Percentiles rank a stretch among this genome's conserved stretches.
Conservation (phyloP, 2,797 vertebrate genomes). For the Galagoides demidoff region DNA sequence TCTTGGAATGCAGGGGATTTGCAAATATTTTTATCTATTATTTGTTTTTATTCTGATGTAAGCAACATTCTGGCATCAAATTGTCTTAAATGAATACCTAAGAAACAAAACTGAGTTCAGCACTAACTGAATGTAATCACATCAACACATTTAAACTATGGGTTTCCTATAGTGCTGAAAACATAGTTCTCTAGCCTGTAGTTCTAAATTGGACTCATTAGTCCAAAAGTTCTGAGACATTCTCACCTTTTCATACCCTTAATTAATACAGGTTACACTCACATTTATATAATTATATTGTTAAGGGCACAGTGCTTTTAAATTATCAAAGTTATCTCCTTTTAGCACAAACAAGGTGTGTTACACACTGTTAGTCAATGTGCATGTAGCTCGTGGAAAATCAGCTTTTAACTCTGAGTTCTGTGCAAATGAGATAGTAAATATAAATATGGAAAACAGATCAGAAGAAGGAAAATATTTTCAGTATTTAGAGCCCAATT, state of each 20-base stretch:
- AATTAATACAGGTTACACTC: conserved; percentile 41
- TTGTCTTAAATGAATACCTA: conserved; percentile 30
- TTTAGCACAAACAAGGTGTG: neutral
- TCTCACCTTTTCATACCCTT: neutral
- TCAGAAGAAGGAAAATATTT: neutral
- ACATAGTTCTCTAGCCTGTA: neutral
- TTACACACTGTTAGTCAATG: neutral
- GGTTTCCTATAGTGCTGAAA: conserved; percentile 24
- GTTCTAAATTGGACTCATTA: conserved; percentile 53
- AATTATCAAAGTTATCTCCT: conserved; percentile 44
- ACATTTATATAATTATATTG: neutral
- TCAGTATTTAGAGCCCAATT: neutral
- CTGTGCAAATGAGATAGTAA: neutral
- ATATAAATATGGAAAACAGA: neutral
- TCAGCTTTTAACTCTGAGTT: neutral
- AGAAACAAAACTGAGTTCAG: conserved; percentile 32
- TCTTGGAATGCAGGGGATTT: conserved; percentile 25
- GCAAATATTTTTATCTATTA: neutral
- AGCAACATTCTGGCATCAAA: conserved; percentile 37
- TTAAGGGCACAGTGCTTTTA: conserved; percentile 14
- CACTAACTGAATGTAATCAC: neutral
- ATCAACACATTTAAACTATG: conserved; percentile 20
- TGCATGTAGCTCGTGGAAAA: neutral
- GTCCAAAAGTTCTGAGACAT: conserved; percentile 25
- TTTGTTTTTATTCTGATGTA: conserved; percentile 52